Evolutionary conservation across 30 jellyfish, hydroid and myxozoan genomes (phyloP).

Genomic region (Hydra vulgaris): DNA sequence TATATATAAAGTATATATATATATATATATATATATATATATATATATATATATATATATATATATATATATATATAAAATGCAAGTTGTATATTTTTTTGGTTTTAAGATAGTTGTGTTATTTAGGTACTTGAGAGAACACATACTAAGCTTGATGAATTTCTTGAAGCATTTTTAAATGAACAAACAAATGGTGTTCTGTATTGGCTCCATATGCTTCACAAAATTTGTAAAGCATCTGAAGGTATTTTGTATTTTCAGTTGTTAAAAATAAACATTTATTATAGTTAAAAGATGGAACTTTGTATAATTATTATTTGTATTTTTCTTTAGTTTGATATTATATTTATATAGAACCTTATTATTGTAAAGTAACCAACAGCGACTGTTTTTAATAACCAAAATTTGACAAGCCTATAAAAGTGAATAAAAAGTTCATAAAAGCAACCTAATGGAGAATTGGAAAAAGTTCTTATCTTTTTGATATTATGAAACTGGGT

Average conservation of each 20-base stretch:
- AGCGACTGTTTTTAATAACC: too few species aligned
- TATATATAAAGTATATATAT: too few species aligned
- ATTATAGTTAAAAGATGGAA: background rate
- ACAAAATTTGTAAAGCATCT: slow-evolving; percentile 59
- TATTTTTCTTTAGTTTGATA: background rate
- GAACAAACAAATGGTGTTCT: slow-evolving; percentile 67
- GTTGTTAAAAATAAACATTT: background rate
- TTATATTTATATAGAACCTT: background rate
- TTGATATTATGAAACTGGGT: too few species aligned
- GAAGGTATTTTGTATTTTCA: slow-evolving; percentile 40
- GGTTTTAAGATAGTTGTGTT: background rate
- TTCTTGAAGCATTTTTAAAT: slow-evolving; percentile 49
- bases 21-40: too few species aligned
- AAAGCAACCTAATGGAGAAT: too few species aligned
- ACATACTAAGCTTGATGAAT: slow-evolving; percentile 59
- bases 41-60: too few species aligned
- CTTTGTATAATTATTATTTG: background rate
- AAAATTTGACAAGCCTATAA: too few species aligned
- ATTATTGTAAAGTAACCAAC: too few species aligned
- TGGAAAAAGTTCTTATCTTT: too few species aligned
- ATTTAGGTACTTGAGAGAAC: slow-evolving; percentile 53
- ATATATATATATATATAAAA: too few species aligned
- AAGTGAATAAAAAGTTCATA: too few species aligned
- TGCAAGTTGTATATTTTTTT: background rate
- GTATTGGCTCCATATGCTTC: slow-evolving; percentile 79